These are phyloP conservation scores for Brachionus calyciflorus DNA, from an alignment of 1,140 invertebrate genomes.

Conservation along the genomic window DNA sequence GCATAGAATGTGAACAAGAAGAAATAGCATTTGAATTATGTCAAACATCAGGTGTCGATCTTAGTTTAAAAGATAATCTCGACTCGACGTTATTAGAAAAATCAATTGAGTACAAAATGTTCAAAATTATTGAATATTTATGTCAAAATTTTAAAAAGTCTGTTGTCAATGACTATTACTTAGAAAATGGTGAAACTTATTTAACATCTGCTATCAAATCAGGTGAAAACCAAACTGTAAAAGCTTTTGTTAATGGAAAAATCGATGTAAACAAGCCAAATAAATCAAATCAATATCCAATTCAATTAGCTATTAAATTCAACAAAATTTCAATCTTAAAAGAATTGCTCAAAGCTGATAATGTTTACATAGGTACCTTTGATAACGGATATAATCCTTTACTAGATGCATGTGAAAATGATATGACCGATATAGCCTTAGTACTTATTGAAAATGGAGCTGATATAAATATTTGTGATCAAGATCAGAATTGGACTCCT, in stretches of 20 bases:
- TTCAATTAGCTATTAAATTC: constrained; percentile 10
- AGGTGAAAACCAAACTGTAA: background rate
- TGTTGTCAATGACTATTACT: background rate
- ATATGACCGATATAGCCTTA: constrained; percentile 6
- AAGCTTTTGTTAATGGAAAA: background rate
- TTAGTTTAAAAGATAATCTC: constrained; percentile 10
- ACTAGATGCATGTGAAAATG: constrained; percentile 30
- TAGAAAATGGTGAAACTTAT: constrained; percentile 22
- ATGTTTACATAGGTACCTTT: constrained; percentile 1
- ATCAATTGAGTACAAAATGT: constrained; percentile 37
- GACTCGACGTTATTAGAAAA: constrained; percentile 30
- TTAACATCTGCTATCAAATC: constrained; percentile 19
- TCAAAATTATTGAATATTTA: constrained; percentile 3
- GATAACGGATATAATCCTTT: constrained; percentile 13
- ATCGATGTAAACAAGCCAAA: background rate
- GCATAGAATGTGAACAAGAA: constrained; percentile 35
- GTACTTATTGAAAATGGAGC: constrained; percentile 28
- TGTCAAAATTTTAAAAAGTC: constrained; percentile 1
- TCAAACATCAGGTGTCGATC: background rate
- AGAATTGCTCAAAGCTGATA: background rate
- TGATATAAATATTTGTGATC: constrained; percentile 2
- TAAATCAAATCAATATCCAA: constrained; percentile 17
- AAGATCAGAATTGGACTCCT: constrained; percentile 25
- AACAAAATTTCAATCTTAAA: background rate
- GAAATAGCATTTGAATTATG: constrained; percentile 38